These are phyloP conservation scores for Cyclargus thomasi DNA, from an alignment of 1,140 invertebrate species.

Conservation along the genomic window DNA sequence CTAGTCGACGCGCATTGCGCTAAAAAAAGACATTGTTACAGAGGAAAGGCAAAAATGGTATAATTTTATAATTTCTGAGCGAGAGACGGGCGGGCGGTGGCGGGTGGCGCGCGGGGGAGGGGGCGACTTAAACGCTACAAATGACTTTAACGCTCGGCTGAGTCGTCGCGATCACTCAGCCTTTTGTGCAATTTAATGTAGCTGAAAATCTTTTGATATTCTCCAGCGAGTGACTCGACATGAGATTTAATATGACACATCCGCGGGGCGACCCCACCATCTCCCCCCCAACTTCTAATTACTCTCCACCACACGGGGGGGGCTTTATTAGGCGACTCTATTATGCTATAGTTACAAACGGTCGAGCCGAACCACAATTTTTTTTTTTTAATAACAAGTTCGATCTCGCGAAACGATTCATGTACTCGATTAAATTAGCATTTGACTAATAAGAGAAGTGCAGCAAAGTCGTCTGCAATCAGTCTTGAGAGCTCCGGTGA, in stretches of 20 bases:
- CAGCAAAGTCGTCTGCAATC: no score
- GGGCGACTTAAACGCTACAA: slow-evolving; percentile 29
- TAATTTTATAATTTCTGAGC: slow-evolving; percentile 67
- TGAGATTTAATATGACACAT: slow-evolving; percentile 3
- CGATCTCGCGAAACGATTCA: background rate
- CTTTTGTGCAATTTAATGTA: slow-evolving; percentile 43
- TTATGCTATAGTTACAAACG: background rate
- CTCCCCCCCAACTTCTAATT: background rate
- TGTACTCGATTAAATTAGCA: no score
- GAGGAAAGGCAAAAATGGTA: slow-evolving; percentile 57
- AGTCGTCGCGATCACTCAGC: slow-evolving; percentile 38
- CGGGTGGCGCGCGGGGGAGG: slow-evolving; percentile 26
- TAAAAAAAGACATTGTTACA: slow-evolving; percentile 69
- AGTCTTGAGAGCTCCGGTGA: background rate
- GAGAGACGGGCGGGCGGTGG: slow-evolving; percentile 26
- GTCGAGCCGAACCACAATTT: background rate
- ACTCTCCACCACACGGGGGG: background rate
- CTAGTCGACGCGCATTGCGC: slow-evolving; percentile 54
- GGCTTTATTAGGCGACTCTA: background rate
- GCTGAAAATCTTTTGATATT: slow-evolving; percentile 15
- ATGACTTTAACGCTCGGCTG: slow-evolving; percentile 24
- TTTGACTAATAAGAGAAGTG: no score
- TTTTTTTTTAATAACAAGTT: background rate
- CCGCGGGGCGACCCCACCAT: no score
- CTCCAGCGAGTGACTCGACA: slow-evolving; percentile 1